Conservation (phyloP, 92 coral and sea anemone species). For the Montipora capitata region DNA sequence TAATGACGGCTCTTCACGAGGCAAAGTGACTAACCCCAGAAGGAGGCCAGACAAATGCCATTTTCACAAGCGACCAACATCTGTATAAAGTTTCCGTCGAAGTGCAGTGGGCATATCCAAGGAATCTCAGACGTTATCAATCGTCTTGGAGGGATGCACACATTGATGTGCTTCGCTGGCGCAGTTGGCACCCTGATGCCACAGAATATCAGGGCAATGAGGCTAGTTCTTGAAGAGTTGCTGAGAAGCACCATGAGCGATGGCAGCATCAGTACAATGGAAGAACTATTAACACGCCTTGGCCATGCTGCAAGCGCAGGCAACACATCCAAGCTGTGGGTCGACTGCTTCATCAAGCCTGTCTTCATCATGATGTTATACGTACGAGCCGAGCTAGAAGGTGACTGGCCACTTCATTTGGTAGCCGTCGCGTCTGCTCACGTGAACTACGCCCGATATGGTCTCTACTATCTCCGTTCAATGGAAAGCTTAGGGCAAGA, state of each 20-base stretch:
- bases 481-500: slow-evolving; percentile 59
- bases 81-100: slow-evolving; percentile 77
- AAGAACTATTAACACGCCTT: slow-evolving; percentile 59
- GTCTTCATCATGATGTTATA: slow-evolving; percentile 69
- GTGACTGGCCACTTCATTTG: slow-evolving; percentile 86
- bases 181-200: slow-evolving; percentile 82
- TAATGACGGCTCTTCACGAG: slow-evolving; percentile 73
- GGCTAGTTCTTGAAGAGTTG: slow-evolving; percentile 71
- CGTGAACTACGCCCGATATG: slow-evolving; percentile 80
- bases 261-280: slow-evolving; percentile 40
- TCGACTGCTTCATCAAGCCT: slow-evolving; percentile 64
- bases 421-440: slow-evolving; percentile 66
- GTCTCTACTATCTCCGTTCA: slow-evolving; percentile 76
- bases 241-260: slow-evolving; percentile 51
- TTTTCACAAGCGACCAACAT: slow-evolving; percentile 75
- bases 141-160: slow-evolving; percentile 83
- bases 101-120: slow-evolving; percentile 68
- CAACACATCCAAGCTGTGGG: slow-evolving; percentile 75
- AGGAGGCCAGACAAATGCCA: slow-evolving; percentile 64
- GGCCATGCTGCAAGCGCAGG: slow-evolving; percentile 59
- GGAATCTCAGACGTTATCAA: slow-evolving; percentile 53
- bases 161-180: slow-evolving; percentile 75
- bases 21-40: slow-evolving; percentile 69
- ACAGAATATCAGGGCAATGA: slow-evolving; percentile 69
- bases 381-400: slow-evolving; percentile 72